Base-by-base conservation (phyloP, 2,888 invertebrate genomes). In the Cephus pulcher region DNA sequence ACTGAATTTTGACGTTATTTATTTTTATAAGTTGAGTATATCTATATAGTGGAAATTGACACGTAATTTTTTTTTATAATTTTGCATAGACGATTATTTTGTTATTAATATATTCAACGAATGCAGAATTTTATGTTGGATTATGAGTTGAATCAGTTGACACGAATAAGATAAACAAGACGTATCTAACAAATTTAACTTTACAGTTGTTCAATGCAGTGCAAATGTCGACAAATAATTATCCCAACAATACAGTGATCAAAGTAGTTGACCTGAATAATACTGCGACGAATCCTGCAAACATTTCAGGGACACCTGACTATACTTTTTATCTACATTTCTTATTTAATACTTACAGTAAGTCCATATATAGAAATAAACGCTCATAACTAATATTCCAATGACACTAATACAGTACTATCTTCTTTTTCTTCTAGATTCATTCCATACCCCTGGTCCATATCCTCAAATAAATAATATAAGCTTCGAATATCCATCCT, bases 391-490 rank as follows among this genome's bases (percentile, higher is more conserved):
- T 40, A 6, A 79, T 74, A 73, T 34, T 75, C 35, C 11, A 71
- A 34, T 32, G n/a, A 73, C 6, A 23, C 34, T 74, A 34, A 70
- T 15, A 37, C 68, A 3, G 68, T 32, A 34, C 69, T 12, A 11
- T 15, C 33, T n/a, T 37, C 40, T 34, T 40, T 34, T 75, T 40
- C 35, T 80, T 79, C 11, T 76, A 86, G 86, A 81, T 74, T 81
- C 83, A 12, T 79, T 84, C 76, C 79, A 77, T 32, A 79, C 78
- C 30, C 84, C 86, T 15, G 87, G 88, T n/a, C 84, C 86, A 23
- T 89, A 79, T 83, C 91, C 92, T 37, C 91, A 92, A 89, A 92
- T 90, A 9, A 92, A 92, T 84, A 85, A 92, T 79, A 90, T 93
- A 37, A 88, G 91, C 9, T 91, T 90, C 79, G 82, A 86, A 71